Conservation (phyloP, 23 tunicate genomes). For the Halocynthia aurantium region DNA sequence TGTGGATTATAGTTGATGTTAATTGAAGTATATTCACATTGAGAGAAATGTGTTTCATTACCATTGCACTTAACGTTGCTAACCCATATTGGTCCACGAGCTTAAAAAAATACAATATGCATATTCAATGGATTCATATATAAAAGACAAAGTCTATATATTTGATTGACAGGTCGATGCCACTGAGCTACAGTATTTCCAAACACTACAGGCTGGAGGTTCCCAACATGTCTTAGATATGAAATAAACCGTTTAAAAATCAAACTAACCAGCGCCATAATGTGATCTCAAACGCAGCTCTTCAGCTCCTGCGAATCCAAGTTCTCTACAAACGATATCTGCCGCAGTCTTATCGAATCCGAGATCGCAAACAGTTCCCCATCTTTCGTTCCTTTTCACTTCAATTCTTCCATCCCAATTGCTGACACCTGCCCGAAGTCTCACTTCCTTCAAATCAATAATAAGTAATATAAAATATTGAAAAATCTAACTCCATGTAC, state of each 20-base stretch:
- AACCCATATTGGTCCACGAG: conserved; percentile 22
- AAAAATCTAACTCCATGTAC: too few relatives aligned
- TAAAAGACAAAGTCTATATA: background rate
- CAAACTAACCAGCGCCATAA: conserved; percentile 11
- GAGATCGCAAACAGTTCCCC: conserved; percentile 67
- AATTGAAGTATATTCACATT: background rate
- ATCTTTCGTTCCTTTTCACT: background rate
- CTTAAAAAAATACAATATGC: background rate
- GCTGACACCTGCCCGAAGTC: conserved; percentile 17
- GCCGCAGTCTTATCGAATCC: conserved; percentile 64
- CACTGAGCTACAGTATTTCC: background rate
- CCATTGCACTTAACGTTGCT: conserved; percentile 3
- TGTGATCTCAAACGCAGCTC: background rate
- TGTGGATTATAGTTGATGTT: background rate
- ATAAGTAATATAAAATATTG: too few relatives aligned
- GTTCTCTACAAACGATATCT: conserved; percentile 69
- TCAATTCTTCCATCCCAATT: conserved; percentile 9
- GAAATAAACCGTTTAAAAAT: background rate
- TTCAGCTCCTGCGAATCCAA: conserved; percentile 34
- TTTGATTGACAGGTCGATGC: background rate
- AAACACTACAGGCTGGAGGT: too few relatives aligned
- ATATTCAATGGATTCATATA: background rate
- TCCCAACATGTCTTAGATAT: background rate
- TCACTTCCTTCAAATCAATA: background rate
- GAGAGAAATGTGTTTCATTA: background rate